Conservation (phyloP, 2,113 vertebrate species). For the Eurypyga helias region DNA sequence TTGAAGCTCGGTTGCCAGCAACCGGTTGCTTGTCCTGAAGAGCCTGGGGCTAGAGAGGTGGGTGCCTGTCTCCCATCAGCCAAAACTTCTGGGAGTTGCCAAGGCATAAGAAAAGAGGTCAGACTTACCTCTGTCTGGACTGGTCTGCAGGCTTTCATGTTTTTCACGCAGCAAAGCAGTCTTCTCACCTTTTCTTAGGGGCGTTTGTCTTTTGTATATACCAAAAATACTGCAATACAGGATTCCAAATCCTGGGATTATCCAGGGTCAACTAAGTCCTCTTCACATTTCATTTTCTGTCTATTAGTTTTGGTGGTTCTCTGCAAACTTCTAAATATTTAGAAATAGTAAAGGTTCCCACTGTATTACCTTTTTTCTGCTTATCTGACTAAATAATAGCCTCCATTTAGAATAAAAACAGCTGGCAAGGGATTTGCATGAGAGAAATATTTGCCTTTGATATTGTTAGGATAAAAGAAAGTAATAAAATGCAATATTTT, state of each 20-base stretch:
- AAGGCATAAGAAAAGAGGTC: not conserved
- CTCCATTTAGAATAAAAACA: not conserved
- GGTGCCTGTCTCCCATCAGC: not conserved
- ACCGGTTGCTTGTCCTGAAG: not conserved
- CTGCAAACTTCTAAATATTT: not conserved
- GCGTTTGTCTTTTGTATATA: not conserved
- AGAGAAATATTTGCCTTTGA: not conserved
- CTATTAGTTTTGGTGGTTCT: not conserved
- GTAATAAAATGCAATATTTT: not conserved
- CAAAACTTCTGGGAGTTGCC: not conserved
- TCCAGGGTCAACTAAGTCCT: not conserved
- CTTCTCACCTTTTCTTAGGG: not conserved
- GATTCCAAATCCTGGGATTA: not conserved
- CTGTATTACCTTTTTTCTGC: not conserved
- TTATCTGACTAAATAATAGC: not conserved
- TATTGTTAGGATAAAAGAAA: not conserved
- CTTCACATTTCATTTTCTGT: not conserved
- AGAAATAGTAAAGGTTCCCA: not conserved
- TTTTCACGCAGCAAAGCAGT: not conserved
- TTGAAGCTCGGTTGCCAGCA: not conserved
- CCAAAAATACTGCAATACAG: not conserved
- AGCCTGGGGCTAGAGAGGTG: not conserved
- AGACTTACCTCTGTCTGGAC: not conserved
- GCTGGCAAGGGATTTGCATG: not conserved
- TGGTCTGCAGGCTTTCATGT: not conserved